Evolutionary conservation across 2,888 invertebrate genomes (phyloP).

Genomic region (Epinotia demarniana): DNA sequence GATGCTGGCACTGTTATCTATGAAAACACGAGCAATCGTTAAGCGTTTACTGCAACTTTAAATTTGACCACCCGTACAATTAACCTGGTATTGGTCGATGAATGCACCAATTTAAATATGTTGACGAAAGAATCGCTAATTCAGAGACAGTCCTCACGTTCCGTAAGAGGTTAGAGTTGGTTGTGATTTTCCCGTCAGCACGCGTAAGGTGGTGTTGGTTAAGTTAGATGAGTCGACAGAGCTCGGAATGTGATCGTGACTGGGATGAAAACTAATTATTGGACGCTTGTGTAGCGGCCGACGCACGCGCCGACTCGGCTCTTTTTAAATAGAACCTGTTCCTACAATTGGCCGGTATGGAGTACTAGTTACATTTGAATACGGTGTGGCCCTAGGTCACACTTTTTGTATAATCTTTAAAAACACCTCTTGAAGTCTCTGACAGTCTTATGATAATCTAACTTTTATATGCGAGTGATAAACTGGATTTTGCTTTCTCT

Average conservation of each 20-base stretch:
- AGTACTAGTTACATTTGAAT: constrained; percentile 16
- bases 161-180: background rate
- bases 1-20: constrained; percentile 4
- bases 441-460: background rate
- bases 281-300: constrained; percentile 59
- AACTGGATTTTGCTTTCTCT: too few species aligned
- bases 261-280: constrained; percentile 75
- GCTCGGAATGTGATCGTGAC: constrained; percentile 74
- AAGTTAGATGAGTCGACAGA: constrained; percentile 69
- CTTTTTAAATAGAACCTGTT: constrained; percentile 42
- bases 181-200: constrained; percentile 2
- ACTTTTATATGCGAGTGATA: too few species aligned
- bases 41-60: constrained; percentile 13
- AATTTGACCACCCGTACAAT: constrained; percentile 11
- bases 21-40: background rate
- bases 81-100: constrained; percentile 18
- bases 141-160: background rate
- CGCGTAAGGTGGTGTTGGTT: constrained; percentile 23
- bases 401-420: background rate
- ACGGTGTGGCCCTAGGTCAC: constrained; percentile 14
- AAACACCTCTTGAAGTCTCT: background rate
- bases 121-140: constrained; percentile 2
- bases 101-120: constrained; percentile 17
- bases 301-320: constrained; percentile 44
- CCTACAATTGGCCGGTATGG: constrained; percentile 36